Evolutionary conservation across 2,113 vertebrate genomes (phyloP), one percentile per base, ranked within the genome.

Genomic region (Bos taurus): DNA sequence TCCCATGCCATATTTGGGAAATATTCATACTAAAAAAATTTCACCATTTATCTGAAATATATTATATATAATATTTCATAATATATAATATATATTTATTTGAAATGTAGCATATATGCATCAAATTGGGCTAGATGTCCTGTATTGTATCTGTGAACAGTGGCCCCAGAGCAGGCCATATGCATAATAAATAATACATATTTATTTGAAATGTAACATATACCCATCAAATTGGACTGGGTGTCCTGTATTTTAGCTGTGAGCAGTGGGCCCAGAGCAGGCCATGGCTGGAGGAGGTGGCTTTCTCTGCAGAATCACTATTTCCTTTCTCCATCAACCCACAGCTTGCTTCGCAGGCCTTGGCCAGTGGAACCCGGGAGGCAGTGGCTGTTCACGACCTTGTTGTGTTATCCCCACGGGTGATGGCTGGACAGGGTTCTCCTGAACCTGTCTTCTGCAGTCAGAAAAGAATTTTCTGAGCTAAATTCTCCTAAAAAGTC

Each of bases 31-130:
- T 17, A 62, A 46, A 40, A 46, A 36, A 16, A 1, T 6, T 8
- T 67, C 40, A 21, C 23, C 21, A 12, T 48, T 93, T 91, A 33
- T 33, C 46, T 54, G 82, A 80, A 64, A 57, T 94, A 57, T 94
- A 36, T 26, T 26, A 57, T 94, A 36, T 59, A 59, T 26, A 15
- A 77, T 43, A 43, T 77, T 77, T 23, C 12, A 7, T 77, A 77
- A 77, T 21, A 71, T 19, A 71, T 71, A 71, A 71, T 21, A 71
- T 19, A 36, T 71, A 71, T 36, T 71, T 71, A 36, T 71, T 36
- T 36, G 67, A 71, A 71, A 36, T 36, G 9, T 23, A 71, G 9
- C n/a, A 71, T 36, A 36, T 36, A 5, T 4, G 9, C n/a, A 23
- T 88, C 36, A 21, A 19, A 11, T 40, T 62, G 28, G 59, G 56